phyloP scores from a whole-genome alignment of 2,797 vertebrate species.

The Micropoecilia bifurca region DNA sequence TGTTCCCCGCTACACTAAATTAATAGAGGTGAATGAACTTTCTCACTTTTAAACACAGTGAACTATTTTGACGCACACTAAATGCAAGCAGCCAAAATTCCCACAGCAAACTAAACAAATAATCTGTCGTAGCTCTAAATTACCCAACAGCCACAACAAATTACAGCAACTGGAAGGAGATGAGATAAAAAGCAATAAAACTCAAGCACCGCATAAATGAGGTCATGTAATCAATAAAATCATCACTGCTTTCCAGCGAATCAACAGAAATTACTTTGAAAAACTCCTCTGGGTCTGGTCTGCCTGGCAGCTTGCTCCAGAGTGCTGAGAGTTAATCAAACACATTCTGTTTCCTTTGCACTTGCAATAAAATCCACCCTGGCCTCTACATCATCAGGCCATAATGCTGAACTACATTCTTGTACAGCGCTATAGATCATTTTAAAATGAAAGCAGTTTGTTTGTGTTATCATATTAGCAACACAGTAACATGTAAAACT shows the following conservation, averaged over 20 bases:
- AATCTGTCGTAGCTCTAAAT: not conserved
- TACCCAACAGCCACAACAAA: not conserved
- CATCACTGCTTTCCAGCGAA: not conserved
- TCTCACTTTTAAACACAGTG: not conserved
- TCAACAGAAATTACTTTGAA: slow-evolving; percentile 6
- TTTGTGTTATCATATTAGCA: not conserved
- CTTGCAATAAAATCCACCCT: not conserved
- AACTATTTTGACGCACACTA: not conserved
- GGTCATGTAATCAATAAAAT: slow-evolving; percentile 1
- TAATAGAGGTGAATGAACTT: not conserved
- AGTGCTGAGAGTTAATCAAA: slow-evolving; percentile 16
- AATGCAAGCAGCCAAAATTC: not conserved
- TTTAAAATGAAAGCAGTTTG: not conserved
- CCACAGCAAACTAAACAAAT: not conserved
- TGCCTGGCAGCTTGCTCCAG: slow-evolving; percentile 1
- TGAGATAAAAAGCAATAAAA: not conserved
- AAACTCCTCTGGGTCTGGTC: not conserved
- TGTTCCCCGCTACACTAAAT: not conserved
- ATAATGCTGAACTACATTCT: not conserved
- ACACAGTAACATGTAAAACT: not conserved
- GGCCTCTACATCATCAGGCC: not conserved
- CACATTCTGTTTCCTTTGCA: not conserved
- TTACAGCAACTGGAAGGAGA: not conserved
- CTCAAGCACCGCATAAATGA: not conserved
- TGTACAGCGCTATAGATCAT: not conserved